A percentile compares a stretch with the other conserved stretches of the same genome.
These are phyloP conservation scores for Hafferia zeledoni DNA, from an alignment of 2,797 vertebrate genomes.

Conservation along the genomic window DNA sequence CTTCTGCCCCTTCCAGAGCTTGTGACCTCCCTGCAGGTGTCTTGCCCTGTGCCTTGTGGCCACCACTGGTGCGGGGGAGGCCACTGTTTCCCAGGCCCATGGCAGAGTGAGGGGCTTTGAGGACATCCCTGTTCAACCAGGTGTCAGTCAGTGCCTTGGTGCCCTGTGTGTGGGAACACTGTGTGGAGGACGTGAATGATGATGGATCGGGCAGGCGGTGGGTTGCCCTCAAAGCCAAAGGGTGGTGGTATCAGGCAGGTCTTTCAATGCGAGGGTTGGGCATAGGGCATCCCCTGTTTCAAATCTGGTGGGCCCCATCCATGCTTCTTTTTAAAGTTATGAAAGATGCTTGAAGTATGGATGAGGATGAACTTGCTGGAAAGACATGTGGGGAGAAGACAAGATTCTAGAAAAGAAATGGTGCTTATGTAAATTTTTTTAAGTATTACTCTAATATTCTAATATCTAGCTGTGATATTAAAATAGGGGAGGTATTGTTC, in stretches of 20 bases:
- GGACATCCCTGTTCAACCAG: rapidly evolving
- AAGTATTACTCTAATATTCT: not conserved
- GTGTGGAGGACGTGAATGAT: not conserved
- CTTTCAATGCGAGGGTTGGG: not conserved
- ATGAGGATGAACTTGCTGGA: not conserved
- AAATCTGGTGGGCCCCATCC: not conserved
- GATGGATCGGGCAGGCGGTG: too few relatives aligned
- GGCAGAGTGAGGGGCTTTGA: not conserved
- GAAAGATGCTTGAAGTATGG: not conserved
- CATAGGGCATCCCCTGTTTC: not conserved
- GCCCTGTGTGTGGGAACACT: rapidly evolving
- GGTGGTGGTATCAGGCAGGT: not conserved
- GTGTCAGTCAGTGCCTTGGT: too few relatives aligned
- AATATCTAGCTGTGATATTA: not conserved
- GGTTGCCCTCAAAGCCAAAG: not conserved
- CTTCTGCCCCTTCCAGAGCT: not conserved
- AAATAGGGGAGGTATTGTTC: not conserved
- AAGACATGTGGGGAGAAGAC: rapidly evolving
- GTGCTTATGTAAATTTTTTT: not conserved
- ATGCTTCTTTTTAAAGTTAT: not conserved
- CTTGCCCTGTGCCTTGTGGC: not conserved
- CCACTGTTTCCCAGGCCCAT: not conserved
- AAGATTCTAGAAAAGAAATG: not conserved
- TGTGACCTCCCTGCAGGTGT: rapidly evolving
- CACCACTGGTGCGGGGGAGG: too few relatives aligned